Percentiles rank a stretch among this genome's conserved stretches.
phyloP scores from a whole-genome alignment of 2,888 invertebrate species.

The Nephrotoma guestfalica region DNA sequence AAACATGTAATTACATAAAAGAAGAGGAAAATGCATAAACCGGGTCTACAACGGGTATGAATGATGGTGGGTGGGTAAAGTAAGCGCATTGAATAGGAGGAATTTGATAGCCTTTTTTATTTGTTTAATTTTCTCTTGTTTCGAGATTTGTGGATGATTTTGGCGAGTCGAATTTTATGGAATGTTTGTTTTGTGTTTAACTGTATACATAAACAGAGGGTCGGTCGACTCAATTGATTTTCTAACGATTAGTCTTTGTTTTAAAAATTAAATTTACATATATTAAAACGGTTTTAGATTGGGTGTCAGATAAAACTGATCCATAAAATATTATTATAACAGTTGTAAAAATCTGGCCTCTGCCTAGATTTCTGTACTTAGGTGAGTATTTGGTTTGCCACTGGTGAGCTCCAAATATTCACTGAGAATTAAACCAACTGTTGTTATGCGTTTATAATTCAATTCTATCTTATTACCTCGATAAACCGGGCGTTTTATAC shows the following conservation, averaged over 20 bases:
- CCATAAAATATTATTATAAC: no score
- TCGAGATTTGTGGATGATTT: not conserved
- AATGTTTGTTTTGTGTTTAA: not conserved
- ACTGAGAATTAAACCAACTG: no score
- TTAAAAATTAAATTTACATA: not conserved
- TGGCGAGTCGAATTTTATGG: not conserved
- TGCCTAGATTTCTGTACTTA: no score
- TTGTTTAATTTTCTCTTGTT: not conserved
- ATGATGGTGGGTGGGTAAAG: not conserved
- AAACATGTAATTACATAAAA: not conserved
- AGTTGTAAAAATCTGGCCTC: no score
- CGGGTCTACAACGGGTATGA: not conserved
- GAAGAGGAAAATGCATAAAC: not conserved
- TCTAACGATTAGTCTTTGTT: not conserved
- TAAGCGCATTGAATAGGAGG: not conserved
- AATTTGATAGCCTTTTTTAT: not conserved
- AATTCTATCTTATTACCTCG: no score
- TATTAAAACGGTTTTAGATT: not conserved
- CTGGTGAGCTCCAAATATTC: no score
- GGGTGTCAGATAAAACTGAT: not conserved
- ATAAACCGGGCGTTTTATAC: no score
- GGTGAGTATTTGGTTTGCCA: no score
- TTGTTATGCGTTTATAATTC: no score
- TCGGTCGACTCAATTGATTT: not conserved
- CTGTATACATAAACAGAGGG: not conserved